Evolutionary conservation across 2,113 vertebrate genomes (phyloP).

Genomic region (Taxidea taxus): DNA sequence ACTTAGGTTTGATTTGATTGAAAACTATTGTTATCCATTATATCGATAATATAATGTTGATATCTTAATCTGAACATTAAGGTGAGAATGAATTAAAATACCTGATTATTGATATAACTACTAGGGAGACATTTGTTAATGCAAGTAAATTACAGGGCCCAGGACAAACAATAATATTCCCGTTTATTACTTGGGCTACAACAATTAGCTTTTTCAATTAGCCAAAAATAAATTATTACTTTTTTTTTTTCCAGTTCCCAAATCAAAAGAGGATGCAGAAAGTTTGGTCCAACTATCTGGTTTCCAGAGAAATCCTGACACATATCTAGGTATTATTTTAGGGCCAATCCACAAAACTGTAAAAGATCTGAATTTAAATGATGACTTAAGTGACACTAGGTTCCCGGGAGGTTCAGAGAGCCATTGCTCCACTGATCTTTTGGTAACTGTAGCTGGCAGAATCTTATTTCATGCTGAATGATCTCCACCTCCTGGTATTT

Average conservation of each 20-base stretch:
- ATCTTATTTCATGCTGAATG: background rate
- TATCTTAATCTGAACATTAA: background rate
- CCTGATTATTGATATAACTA: background rate
- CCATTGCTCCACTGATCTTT: background rate
- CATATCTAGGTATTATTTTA: background rate
- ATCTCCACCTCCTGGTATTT: background rate
- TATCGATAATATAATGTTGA: background rate
- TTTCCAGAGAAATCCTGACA: background rate
- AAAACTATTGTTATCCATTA: background rate
- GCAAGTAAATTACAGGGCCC: background rate
- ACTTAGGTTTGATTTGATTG: background rate
- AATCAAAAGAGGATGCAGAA: background rate
- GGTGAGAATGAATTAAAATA: background rate
- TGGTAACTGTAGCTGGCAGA: background rate
- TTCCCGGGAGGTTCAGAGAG: background rate
- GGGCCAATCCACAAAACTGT: background rate
- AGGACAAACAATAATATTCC: background rate
- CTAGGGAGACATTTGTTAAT: background rate
- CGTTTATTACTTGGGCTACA: background rate
- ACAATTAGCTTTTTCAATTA: background rate
- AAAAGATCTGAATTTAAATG: background rate
- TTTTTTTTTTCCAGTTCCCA: background rate
- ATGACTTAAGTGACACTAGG: accelerated
- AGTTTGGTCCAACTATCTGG: background rate
- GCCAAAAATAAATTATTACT: background rate